A percentile compares a stretch with the other conserved stretches of the same genome.
Evolutionary conservation across 2,113 vertebrate genomes (phyloP).

Genomic region (Alligator mississippiensis): DNA sequence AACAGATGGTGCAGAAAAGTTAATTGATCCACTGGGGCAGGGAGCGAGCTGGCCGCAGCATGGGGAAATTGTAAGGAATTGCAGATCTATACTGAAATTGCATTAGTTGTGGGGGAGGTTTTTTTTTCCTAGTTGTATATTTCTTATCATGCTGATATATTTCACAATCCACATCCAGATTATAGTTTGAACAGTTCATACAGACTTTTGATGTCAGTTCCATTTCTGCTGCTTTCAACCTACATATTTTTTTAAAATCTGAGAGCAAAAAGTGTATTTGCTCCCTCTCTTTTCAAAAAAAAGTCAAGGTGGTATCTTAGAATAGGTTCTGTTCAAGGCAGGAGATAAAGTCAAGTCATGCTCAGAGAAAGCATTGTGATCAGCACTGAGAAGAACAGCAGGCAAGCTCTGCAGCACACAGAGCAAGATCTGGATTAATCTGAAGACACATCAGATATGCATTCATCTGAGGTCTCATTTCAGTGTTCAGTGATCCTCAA

Average conservation of each 20-base stretch:
- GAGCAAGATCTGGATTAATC: not conserved
- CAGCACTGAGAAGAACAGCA: not conserved
- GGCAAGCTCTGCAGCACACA: not conserved
- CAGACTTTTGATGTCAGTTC: not conserved
- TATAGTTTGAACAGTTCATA: not conserved
- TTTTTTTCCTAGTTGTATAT: not conserved
- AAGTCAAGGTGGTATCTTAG: too few species aligned
- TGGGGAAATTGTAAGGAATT: conserved; percentile 64
- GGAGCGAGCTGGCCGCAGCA: conserved; percentile 36
- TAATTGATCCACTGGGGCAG: conserved; percentile 79
- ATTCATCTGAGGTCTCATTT: not conserved
- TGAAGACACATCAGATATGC: not conserved
- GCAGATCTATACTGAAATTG: conserved; percentile 50
- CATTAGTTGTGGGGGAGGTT: not conserved
- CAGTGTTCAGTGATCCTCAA: not conserved
- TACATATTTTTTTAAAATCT: not conserved
- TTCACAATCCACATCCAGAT: not conserved
- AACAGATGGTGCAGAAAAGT: conserved; percentile 70
- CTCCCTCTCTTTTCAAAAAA: not conserved
- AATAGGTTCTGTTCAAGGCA: not conserved
- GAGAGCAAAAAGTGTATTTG: not conserved
- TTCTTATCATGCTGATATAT: not conserved
- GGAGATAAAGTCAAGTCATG: not conserved
- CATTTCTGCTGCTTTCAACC: not conserved
- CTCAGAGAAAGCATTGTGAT: not conserved